Conservation (phyloP, 2,797 vertebrate species). For the Coregonus ussuriensis region DNA sequence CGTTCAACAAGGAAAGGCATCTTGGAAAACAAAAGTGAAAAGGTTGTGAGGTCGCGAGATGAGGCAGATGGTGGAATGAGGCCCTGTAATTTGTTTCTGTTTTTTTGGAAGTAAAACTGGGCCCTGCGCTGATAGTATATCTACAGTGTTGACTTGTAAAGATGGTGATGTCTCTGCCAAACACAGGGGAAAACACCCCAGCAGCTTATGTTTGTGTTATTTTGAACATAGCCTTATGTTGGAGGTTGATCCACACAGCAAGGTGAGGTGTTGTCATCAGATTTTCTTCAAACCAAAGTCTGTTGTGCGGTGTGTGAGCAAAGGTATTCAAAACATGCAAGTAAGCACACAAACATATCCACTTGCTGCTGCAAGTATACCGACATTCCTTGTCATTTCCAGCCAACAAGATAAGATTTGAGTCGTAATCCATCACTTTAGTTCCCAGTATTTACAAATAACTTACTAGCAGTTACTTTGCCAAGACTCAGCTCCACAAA, state of each 20-base stretch:
- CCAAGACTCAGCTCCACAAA: not conserved
- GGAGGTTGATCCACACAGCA: not conserved
- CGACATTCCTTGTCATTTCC: not conserved
- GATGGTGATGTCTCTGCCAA: not conserved
- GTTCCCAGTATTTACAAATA: not conserved
- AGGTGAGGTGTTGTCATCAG: not conserved
- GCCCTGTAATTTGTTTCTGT: conserved; percentile 11
- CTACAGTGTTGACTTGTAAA: not conserved
- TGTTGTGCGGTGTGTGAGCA: not conserved
- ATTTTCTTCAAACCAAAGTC: not conserved
- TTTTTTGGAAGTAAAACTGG: conserved; percentile 41
- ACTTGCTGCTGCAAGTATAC: conserved; percentile 14
- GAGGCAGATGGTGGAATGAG: conserved; percentile 39
- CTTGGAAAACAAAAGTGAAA: conserved; percentile 46
- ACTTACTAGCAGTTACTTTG: not conserved
- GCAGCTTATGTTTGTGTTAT: too few species aligned
- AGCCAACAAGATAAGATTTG: not conserved
- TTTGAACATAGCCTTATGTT: too few species aligned
- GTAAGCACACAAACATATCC: not conserved
- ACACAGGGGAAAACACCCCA: too few species aligned
- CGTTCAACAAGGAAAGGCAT: conserved; percentile 33
- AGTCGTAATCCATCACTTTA: not conserved
- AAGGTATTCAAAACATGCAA: not conserved
- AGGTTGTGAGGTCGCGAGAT: conserved; percentile 40
- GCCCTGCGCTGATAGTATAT: conserved; percentile 29